These are phyloP conservation scores for Eretmochelys imbricata DNA, from an alignment of 2,113 vertebrate genomes.

Conservation along the genomic window DNA sequence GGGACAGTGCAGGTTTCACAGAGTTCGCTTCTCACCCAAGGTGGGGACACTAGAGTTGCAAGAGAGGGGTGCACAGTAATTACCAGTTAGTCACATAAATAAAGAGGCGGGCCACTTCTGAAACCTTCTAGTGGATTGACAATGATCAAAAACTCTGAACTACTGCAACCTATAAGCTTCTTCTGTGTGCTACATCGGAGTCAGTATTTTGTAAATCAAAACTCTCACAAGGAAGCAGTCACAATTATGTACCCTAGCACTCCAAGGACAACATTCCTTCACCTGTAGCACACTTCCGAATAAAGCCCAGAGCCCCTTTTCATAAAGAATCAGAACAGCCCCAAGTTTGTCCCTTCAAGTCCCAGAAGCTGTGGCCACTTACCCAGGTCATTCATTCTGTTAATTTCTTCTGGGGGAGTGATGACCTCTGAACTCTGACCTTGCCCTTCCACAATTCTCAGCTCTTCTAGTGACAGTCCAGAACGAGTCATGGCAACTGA, in stretches of 20 bases:
- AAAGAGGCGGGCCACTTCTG: neutral
- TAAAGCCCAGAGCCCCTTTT: neutral
- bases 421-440: constrained; percentile 94
- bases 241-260: neutral
- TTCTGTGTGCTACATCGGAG: neutral
- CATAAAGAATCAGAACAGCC: neutral
- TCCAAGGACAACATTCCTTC: rapidly evolving
- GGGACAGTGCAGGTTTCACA: neutral
- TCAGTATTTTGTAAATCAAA: neutral
- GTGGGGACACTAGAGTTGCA: neutral
- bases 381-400: constrained; percentile 92
- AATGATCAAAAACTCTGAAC: neutral
- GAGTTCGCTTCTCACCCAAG: neutral
- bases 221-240: neutral
- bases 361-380: constrained; percentile 18
- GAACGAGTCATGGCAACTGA: constrained; percentile 88
- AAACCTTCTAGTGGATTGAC: neutral
- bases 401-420: constrained; percentile 92
- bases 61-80: neutral
- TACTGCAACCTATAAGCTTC: neutral
- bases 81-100: neutral
- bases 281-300: neutral
- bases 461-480: constrained; percentile 93
- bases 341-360: neutral
- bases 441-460: constrained; percentile 97